These are phyloP conservation scores for Drosophila pseudoobscura DNA, from an alignment of 1,140 invertebrate genomes.

Conservation along the genomic window DNA sequence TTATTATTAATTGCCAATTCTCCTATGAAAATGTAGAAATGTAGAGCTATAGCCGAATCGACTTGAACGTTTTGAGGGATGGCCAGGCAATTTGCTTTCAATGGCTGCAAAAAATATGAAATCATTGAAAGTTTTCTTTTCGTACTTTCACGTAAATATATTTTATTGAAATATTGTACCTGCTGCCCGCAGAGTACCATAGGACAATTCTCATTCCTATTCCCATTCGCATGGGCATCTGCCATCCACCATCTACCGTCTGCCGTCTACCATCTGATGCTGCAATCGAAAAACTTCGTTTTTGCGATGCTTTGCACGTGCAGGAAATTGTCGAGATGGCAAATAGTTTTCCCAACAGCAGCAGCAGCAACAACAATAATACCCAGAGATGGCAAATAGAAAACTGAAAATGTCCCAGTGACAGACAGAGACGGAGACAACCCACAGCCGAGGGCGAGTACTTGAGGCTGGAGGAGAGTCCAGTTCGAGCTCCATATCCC, in stretches of 20 bases:
- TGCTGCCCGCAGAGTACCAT: slow-evolving; percentile 19
- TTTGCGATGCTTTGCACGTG: slow-evolving; percentile 74
- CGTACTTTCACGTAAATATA: slow-evolving; percentile 55
- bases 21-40: slow-evolving; percentile 24
- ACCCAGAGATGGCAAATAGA: slow-evolving; percentile 65
- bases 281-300: slow-evolving; percentile 55
- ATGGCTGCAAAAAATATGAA: slow-evolving; percentile 66
- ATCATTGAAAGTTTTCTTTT: slow-evolving; percentile 63
- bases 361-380: slow-evolving; percentile 46
- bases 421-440: slow-evolving; percentile 35
- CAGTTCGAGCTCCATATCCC: slow-evolving; percentile 17
- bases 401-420: slow-evolving; percentile 76
- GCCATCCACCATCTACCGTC: background rate
- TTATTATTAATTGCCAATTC: slow-evolving; percentile 72
- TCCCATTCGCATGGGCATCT: background rate
- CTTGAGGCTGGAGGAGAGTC: background rate
- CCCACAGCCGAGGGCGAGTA: slow-evolving; percentile 12
- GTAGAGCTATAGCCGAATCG: slow-evolving; percentile 4
- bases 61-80: slow-evolving; percentile 6
- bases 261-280: background rate
- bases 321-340: slow-evolving; percentile 80
- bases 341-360: slow-evolving; percentile 75
- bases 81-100: slow-evolving; percentile 46
- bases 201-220: background rate
- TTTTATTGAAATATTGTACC: slow-evolving; percentile 78